Evolutionary conservation across 2,888 invertebrate genomes (phyloP).

Genomic region (Cryptosula pallasiana): DNA sequence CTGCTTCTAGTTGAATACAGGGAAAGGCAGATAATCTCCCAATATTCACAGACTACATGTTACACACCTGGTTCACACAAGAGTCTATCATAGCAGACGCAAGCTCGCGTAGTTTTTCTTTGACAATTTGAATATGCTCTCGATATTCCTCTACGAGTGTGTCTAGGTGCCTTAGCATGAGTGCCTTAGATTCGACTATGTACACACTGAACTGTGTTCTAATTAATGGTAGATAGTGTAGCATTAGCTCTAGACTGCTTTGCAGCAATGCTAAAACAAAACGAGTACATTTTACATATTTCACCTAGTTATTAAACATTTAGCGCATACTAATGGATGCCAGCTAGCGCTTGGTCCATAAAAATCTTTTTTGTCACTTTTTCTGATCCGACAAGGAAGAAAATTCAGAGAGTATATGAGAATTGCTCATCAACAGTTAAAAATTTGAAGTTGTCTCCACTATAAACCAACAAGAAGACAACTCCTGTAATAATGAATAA

Average conservation of each 20-base stretch:
- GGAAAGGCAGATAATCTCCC: not conserved
- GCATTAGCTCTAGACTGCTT: constrained; percentile 19
- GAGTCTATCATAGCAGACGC: constrained; percentile 9
- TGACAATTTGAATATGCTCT: not conserved
- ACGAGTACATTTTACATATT: not conserved
- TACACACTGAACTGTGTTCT: constrained; percentile 50
- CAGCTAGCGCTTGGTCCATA: too few species aligned
- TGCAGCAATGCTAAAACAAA: not conserved
- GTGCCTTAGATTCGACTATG: constrained; percentile 45
- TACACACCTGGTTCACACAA: constrained; percentile 8
- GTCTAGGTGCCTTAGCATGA: constrained; percentile 54
- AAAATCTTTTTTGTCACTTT: too few species aligned
- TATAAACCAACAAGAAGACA: too few species aligned
- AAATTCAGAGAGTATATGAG: not conserved
- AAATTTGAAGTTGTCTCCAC: too few species aligned
- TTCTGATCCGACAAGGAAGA: too few species aligned
- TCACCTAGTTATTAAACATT: too few species aligned
- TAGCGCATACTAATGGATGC: too few species aligned
- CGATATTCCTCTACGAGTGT: constrained; percentile 34
- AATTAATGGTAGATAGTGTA: constrained; percentile 58
- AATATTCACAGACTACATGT: not conserved
- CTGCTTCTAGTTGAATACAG: not conserved
- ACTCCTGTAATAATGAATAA: too few species aligned
- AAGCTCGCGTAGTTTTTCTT: not conserved
- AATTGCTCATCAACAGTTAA: too few species aligned